Evolutionary conservation across 2,888 invertebrate species (phyloP), one percentile per base, ranked within the genome.

Genomic region (Acanthosepion esculentum): DNA sequence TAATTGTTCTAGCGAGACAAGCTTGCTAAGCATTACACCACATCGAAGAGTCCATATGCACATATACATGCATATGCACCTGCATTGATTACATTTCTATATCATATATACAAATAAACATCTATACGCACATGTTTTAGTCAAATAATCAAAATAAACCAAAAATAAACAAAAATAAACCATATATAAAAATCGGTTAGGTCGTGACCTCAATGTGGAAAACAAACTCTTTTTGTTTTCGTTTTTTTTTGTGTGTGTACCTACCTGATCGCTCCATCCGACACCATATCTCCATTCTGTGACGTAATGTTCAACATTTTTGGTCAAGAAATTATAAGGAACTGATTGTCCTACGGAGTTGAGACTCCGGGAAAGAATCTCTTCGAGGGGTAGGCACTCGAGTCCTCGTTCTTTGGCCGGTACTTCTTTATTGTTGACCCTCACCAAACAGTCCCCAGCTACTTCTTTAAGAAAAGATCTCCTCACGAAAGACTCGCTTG

Each of bases 241-340:
- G 41, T 41, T 41, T 41, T 41, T 41, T 41, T 41, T 41, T 41
- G 0, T 0, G 41, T 41, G 41, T 41, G 2, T 2, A 55, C 94
- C 2, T 55, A 97, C 97, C 97, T 97, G 97, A 95, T 97, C 96
- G 95, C 97, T 97, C 97, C 97, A 97, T 18, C 96, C 96, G 20
- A 95, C 94, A 0, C 96, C 97, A 95, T 96, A 97, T 94, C 96
- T 96, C 96, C 97, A 96, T 64, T 96, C 96, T 15, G 97, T 97
- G 12, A 96, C 96, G 95, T 96, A 97, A 95, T 96, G 96, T 95
- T 97, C 97, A 95, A 96, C 96, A 95, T 97, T 97, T 95, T 95
- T 96, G 18, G 96, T 96, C 92, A 97, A 95, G 78, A 96, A 95
- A 95, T 97, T 96, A 95, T 96, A 96, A 33, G 95, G 95, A 20